These are phyloP conservation scores for Sesia apiformis DNA, from an alignment of 2,888 invertebrate species.

Conservation along the genomic window DNA sequence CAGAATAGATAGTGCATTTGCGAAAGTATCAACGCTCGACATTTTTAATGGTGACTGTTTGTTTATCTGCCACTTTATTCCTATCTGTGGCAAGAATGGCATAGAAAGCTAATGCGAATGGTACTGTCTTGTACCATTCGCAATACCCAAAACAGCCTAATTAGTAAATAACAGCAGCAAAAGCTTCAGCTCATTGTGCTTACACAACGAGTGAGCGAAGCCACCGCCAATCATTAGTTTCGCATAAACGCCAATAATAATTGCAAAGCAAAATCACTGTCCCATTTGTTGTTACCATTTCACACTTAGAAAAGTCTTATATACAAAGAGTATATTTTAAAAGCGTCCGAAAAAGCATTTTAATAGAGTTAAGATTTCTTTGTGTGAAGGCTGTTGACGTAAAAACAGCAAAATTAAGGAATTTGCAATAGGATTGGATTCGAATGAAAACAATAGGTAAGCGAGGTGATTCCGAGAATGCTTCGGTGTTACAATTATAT, in stretches of 20 bases:
- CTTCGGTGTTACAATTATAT: background rate
- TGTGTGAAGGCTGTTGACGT: background rate
- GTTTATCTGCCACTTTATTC: too few species aligned
- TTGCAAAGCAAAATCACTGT: background rate
- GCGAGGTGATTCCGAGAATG: background rate
- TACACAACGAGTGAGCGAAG: background rate
- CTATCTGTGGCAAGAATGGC: too few species aligned
- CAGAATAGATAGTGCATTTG: too few species aligned
- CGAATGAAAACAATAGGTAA: background rate
- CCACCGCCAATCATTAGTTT: background rate
- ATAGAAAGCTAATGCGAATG: too few species aligned
- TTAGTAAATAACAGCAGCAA: too few species aligned
- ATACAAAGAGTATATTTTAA: background rate
- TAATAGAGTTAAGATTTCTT: background rate
- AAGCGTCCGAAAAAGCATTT: background rate
- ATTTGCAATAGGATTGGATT: constrained; percentile 22
- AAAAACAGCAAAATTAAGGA: constrained; percentile 21
- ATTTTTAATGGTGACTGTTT: too few species aligned
- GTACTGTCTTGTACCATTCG: too few species aligned
- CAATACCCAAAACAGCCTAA: too few species aligned
- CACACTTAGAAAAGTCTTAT: background rate
- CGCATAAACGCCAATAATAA: background rate
- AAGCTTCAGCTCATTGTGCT: too few species aligned
- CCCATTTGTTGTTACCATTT: background rate
- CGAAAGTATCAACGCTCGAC: too few species aligned